Conservation (phyloP, 2,888 invertebrate genomes). For the Meliscaeva auricollis region DNA sequence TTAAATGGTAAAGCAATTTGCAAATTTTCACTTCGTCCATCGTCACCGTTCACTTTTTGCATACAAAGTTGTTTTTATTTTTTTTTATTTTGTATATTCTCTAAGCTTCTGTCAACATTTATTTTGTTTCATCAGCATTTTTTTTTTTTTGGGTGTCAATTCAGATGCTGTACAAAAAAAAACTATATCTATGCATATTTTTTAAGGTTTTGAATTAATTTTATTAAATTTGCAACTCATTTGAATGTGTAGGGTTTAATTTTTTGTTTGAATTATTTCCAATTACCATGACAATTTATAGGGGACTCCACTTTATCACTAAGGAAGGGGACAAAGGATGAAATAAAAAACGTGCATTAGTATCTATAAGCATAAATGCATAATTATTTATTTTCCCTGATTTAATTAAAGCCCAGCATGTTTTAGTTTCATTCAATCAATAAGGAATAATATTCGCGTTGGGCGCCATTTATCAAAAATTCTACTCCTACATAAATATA, state of each 20-base stretch:
- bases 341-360: too few relatives aligned
- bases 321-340: too few relatives aligned
- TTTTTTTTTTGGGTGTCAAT: neutral
- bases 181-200: neutral
- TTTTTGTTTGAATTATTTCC: too few relatives aligned
- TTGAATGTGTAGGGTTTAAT: neutral
- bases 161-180: neutral
- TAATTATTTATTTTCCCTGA: too few relatives aligned
- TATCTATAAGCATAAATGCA: too few relatives aligned
- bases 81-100: neutral
- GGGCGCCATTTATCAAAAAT: neutral
- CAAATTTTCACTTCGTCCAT: conserved; percentile 53
- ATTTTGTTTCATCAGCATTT: conserved; percentile 20
- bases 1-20: conserved; percentile 69
- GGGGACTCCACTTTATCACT: too few relatives aligned
- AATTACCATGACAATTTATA: too few relatives aligned
- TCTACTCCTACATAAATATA: neutral
- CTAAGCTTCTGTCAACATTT: conserved; percentile 33
- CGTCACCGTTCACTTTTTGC: neutral
- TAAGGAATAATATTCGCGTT: neutral
- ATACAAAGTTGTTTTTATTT: neutral
- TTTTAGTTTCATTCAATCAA: neutral
- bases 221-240: too few relatives aligned
- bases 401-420: neutral
- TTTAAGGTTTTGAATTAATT: neutral